A percentile compares a stretch with the other conserved stretches of the same genome.
These are phyloP conservation scores for Choristoneura fumiferana DNA, from an alignment of 1,140 invertebrate genomes.

Conservation along the genomic window DNA sequence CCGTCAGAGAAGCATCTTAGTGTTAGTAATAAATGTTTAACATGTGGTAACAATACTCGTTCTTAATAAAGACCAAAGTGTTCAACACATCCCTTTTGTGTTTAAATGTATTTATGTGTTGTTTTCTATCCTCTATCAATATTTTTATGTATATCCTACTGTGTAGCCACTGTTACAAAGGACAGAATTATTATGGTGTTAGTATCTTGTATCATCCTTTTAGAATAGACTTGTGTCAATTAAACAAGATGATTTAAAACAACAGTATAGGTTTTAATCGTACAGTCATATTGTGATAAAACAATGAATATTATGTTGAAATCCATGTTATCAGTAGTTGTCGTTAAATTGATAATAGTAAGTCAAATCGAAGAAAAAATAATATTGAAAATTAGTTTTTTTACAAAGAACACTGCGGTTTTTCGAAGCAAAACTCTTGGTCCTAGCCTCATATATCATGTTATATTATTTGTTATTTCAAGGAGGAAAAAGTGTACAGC, in stretches of 20 bases:
- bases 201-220: background rate
- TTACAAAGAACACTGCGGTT: too few species aligned
- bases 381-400: too few species aligned
- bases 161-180: background rate
- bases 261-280: too few species aligned
- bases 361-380: too few species aligned
- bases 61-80: background rate
- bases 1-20: constrained; percentile 8
- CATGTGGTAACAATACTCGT: constrained; percentile 16
- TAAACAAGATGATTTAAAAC: background rate
- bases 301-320: too few species aligned
- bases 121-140: constrained; percentile 3
- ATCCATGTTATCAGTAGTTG: too few species aligned
- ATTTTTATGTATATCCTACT: background rate
- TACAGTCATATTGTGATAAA: too few species aligned
- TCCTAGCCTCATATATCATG: background rate
- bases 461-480: constrained; percentile 44
- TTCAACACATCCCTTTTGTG: background rate
- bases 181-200: background rate
- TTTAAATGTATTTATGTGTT: constrained; percentile 14
- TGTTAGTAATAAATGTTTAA: constrained; percentile 12
- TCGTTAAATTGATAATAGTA: too few species aligned
- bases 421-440: too few species aligned
- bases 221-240: background rate
- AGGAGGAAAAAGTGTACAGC: constrained; percentile 97